phyloP scores from a whole-genome alignment of 2,113 vertebrate genomes.

The Hoplias malabaricus region DNA sequence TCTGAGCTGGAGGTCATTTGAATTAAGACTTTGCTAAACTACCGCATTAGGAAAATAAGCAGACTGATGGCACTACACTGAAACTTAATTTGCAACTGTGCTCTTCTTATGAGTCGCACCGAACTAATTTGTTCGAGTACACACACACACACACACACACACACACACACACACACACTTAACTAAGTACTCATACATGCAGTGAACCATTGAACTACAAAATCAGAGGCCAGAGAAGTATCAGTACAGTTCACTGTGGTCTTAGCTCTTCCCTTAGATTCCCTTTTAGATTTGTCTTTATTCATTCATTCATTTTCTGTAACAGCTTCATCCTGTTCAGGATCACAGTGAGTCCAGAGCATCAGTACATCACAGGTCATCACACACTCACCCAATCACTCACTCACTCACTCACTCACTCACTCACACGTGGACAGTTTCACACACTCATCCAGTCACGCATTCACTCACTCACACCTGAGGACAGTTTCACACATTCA shows the following conservation, averaged over 20 bases:
- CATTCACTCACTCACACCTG: too few relatives aligned
- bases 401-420: too few relatives aligned
- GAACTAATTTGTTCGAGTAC: conserved; percentile 6
- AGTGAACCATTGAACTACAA: not conserved
- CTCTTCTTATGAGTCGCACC: not conserved
- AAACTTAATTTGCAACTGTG: conserved; percentile 12
- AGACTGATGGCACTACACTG: conserved; percentile 7
- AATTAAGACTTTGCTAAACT: conserved; percentile 25
- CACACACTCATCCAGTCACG: too few relatives aligned
- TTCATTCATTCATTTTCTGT: too few relatives aligned
- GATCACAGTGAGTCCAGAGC: too few relatives aligned
- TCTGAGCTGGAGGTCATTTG: conserved; percentile 9
- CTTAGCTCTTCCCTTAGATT: too few relatives aligned
- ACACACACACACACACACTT: conserved; percentile 6
- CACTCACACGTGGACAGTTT: too few relatives aligned
- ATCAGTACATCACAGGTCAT: too few relatives aligned
- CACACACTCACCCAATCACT: too few relatives aligned
- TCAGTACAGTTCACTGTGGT: not conserved
- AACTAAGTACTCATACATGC: not conserved
- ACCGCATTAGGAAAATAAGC: conserved; percentile 21
- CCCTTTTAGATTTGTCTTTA: too few relatives aligned
- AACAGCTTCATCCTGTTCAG: too few relatives aligned
- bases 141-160: not conserved
- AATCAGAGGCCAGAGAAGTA: not conserved
- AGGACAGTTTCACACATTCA: too few relatives aligned